These are phyloP conservation scores for Pagetopsis macropterus DNA, from an alignment of 2,797 vertebrate species.

Conservation along the genomic window DNA sequence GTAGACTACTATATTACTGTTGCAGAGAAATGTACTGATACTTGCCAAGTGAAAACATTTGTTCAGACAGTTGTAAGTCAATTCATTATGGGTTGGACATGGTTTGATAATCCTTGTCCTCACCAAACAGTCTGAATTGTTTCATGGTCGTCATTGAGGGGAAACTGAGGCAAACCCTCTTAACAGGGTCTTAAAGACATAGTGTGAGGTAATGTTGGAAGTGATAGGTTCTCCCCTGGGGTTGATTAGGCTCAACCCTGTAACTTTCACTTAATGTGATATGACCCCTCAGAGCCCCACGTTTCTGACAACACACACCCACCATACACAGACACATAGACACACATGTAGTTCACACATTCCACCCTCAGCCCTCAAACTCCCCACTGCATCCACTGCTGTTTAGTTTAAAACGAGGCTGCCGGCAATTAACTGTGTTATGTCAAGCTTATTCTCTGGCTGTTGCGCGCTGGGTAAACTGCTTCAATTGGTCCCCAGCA, in stretches of 20 bases:
- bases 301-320: slow-evolving; percentile 55
- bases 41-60: slow-evolving; percentile 27
- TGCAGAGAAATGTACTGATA: slow-evolving; percentile 41
- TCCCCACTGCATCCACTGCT: slow-evolving; percentile 62
- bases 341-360: slow-evolving; percentile 54
- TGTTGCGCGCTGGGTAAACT: slow-evolving; percentile 75
- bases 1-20: background rate
- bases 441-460: slow-evolving; percentile 77
- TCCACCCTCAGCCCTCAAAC: slow-evolving; percentile 47
- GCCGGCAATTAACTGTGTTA: slow-evolving; percentile 80
- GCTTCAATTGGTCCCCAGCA: slow-evolving; percentile 75
- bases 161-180: slow-evolving; percentile 60
- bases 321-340: slow-evolving; percentile 56
- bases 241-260: slow-evolving; percentile 78
- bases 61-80: slow-evolving; percentile 46
- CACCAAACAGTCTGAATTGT: slow-evolving; percentile 37
- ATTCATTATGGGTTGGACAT: slow-evolving; percentile 47
- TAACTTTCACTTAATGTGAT: slow-evolving; percentile 79
- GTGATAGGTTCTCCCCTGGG: slow-evolving; percentile 76
- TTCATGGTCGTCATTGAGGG: slow-evolving; percentile 50
- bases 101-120: slow-evolving; percentile 48
- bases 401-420: slow-evolving; percentile 79
- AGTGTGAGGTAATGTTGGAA: slow-evolving; percentile 79
- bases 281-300: slow-evolving; percentile 71
- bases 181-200: slow-evolving; percentile 61